Conservation (phyloP, 2,113 vertebrate species). For the Okapia johnstoni region DNA sequence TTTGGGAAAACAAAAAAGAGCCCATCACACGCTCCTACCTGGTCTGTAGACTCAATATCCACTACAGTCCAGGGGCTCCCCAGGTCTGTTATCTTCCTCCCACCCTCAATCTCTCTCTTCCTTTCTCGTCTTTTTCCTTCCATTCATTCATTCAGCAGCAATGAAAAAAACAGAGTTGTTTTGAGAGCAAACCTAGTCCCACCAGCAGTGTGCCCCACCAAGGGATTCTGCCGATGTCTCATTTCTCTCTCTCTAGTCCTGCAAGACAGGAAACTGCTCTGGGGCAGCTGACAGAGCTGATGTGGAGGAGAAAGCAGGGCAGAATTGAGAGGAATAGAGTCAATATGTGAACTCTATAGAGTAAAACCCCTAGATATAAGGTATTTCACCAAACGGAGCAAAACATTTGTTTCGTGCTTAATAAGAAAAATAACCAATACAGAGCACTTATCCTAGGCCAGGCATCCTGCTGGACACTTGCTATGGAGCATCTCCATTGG, state of each 20-base stretch:
- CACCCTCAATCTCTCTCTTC: background rate
- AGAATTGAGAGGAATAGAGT: background rate
- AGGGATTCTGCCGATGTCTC: background rate
- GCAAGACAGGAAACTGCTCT: background rate
- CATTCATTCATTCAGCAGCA: background rate
- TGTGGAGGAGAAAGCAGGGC: background rate
- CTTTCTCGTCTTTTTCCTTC: no score
- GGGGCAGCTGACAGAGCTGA: background rate
- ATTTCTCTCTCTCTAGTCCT: background rate
- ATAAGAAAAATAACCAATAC: background rate
- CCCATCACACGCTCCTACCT: fast-evolving
- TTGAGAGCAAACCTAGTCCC: background rate
- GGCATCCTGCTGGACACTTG: background rate
- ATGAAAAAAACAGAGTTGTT: background rate
- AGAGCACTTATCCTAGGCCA: background rate
- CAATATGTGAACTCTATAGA: background rate
- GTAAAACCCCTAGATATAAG: background rate
- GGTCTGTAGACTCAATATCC: fast-evolving
- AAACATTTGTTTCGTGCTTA: background rate
- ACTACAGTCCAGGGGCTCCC: background rate
- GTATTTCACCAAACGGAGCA: background rate
- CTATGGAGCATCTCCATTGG: background rate
- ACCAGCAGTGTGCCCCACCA: background rate
- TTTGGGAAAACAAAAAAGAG: background rate
- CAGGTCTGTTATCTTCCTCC: background rate